Evolutionary conservation across 2,113 vertebrate species (phyloP).

Genomic region (Ceuthmochares aereus): DNA sequence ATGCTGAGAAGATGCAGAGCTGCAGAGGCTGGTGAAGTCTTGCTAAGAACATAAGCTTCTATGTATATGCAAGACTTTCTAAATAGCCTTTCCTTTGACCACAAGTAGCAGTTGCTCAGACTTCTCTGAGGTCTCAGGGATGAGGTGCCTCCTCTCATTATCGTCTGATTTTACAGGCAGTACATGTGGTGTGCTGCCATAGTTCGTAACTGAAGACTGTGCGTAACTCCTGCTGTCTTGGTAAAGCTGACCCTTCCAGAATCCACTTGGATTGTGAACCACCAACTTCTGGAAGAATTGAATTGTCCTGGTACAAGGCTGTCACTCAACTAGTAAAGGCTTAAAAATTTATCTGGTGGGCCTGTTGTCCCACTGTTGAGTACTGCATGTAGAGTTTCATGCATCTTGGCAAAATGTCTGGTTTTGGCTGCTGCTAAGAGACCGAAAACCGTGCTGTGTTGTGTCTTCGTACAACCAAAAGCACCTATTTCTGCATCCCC

Average conservation of each 20-base stretch:
- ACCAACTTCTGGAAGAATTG: neutral
- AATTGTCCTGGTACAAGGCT: neutral
- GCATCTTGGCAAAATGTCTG: neutral
- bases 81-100: neutral
- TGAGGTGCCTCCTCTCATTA: neutral
- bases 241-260: neutral
- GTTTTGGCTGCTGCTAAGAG: neutral
- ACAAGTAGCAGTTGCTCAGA: neutral
- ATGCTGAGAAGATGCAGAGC: neutral
- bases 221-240: neutral
- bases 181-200: accelerated
- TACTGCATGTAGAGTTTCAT: neutral
- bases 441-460: neutral
- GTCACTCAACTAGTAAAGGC: neutral
- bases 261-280: neutral
- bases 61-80: neutral
- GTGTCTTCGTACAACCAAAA: neutral
- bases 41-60: neutral
- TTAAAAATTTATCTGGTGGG: neutral
- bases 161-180: neutral
- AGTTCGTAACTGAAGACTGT: neutral
- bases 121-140: neutral
- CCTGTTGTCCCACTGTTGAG: neutral
- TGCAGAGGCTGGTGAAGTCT: neutral
- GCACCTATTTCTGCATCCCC: neutral